Conservation (phyloP, 2,113 vertebrate species). For the Vidua chalybeata region DNA sequence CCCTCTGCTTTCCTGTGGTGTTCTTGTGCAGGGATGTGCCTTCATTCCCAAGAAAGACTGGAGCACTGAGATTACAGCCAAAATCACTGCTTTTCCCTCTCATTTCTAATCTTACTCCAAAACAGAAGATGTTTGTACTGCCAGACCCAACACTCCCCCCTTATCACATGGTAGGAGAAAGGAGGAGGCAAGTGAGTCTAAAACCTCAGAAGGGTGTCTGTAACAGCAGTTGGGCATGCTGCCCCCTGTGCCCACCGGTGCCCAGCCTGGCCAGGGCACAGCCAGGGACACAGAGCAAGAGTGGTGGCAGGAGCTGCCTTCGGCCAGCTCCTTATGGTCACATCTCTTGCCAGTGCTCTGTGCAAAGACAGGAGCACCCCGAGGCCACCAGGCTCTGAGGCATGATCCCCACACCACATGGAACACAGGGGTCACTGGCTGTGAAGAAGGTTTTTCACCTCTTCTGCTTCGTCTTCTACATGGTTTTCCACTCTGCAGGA, state of each 20-base stretch:
- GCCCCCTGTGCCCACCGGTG: too few species aligned
- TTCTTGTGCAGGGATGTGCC: not conserved
- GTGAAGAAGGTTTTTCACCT: not conserved
- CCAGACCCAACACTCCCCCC: not conserved
- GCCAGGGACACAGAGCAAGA: accelerated
- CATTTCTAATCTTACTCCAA: not conserved
- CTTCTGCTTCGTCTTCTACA: not conserved
- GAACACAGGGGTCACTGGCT: accelerated
- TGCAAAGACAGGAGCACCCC: not conserved
- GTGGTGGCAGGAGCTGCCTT: not conserved
- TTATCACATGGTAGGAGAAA: not conserved
- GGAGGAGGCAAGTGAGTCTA: not conserved
- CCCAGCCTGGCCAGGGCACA: not conserved
- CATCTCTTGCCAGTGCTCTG: not conserved
- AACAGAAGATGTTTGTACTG: not conserved
- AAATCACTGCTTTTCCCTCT: not conserved
- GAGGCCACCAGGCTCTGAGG: not conserved
- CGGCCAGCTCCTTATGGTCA: accelerated
- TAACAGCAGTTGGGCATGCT: accelerated
- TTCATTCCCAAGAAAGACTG: not conserved
- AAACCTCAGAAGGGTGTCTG: not conserved
- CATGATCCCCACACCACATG: accelerated
- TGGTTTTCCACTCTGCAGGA: not conserved
- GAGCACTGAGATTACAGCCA: not conserved
- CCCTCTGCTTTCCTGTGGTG: not conserved